Percentiles rank a stretch among this genome's conserved stretches.
phyloP scores from a whole-genome alignment of 2,888 invertebrate species.

The Acanthoscelides obtectus region DNA sequence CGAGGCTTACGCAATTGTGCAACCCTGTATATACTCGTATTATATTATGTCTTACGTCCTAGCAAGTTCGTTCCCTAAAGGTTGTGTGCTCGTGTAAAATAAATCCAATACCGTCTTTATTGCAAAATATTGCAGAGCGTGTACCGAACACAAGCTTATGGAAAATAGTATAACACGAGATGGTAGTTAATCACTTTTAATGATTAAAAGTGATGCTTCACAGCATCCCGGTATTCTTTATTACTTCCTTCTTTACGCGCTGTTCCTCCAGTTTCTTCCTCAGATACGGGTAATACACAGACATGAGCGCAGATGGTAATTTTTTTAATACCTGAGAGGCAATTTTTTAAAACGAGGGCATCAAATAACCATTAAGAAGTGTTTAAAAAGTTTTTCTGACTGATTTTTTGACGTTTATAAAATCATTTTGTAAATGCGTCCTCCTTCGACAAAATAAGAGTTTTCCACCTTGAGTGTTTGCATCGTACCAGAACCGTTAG shows the following conservation, averaged over 20 bases:
- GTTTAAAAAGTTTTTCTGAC: too few relatives aligned
- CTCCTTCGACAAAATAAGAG: too few relatives aligned
- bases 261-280: background rate
- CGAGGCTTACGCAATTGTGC: too few relatives aligned
- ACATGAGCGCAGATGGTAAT: background rate
- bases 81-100: background rate
- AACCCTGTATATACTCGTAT: too few relatives aligned
- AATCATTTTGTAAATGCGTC: too few relatives aligned
- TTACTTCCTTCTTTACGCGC: background rate
- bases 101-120: slow-evolving; percentile 3
- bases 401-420: too few relatives aligned
- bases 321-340: too few relatives aligned
- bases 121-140: background rate
- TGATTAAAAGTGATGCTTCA: background rate
- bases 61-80: background rate
- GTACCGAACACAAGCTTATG: background rate
- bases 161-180: background rate
- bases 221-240: background rate
- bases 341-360: too few relatives aligned
- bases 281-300: background rate
- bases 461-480: too few relatives aligned
- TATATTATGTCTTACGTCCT: background rate
- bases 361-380: too few relatives aligned
- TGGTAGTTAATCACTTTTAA: background rate
- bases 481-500: too few relatives aligned